Base-by-base conservation (phyloP, 2,797 vertebrate genomes). In the Arctocebus calabarensis region DNA sequence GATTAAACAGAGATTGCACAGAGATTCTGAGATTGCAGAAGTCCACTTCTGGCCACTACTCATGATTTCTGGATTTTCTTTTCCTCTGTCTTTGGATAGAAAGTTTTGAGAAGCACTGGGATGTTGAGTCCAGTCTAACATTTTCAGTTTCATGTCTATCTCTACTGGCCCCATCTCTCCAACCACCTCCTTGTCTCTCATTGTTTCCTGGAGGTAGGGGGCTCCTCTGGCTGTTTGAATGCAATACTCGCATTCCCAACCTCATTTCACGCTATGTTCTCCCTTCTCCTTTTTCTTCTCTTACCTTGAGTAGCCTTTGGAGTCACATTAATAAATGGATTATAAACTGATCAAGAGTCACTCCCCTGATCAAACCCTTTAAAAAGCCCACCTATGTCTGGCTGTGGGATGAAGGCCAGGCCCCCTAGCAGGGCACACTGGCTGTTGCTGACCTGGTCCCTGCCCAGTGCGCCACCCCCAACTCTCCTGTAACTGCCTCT, bases 1-100 rank as follows among this genome's bases (percentile, higher is more conserved):
- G 52, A 90, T 83, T 87, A 66, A 94, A 79, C n/a, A 88, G 59
- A 87, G 48, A 77, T 85, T 94, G 94, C 27, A 77, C 43, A 93
- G 27, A 91, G 45, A 12, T 77, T 91, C 75, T 78, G 66, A 71
- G 82, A 52, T 32, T 68, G n/a, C 52, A 43, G 62, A 94, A 29
- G 23, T 93, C 34, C 2, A 19, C 55, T 48, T 93, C 61, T 3
- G 13, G 73, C 52, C 32, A 71, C 48, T 9, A 40, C 20, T 5
- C 9, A 17, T 79, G 61, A 48, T 9, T 34, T 90, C 43, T 84
- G 79, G 48, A 43, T 10, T 70, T 88, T 40, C 22, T 82, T 70
- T 94, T 40, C 29, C 43, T 75, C 40, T 62, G 19, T 14, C 68
- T 16, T 7, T 55, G 6, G n/a, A 48, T 43, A 91, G 62, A 23